Percentiles rank a stretch among this genome's conserved stretches.
These are phyloP conservation scores for Agrochola circellaris DNA, from an alignment of 2,888 invertebrate genomes.

Conservation along the genomic window DNA sequence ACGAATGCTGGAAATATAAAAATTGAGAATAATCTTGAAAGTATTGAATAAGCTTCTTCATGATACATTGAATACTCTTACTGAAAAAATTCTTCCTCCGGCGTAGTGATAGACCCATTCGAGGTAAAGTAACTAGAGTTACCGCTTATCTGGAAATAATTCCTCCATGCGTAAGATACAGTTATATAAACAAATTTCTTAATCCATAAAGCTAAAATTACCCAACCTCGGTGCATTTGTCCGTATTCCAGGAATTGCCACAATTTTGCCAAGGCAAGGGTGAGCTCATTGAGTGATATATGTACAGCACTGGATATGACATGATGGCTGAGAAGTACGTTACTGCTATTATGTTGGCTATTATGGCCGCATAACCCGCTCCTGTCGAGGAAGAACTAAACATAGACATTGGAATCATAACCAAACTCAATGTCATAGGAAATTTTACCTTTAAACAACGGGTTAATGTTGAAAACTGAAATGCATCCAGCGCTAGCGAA, in stretches of 20 bases:
- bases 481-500: conserved; percentile 96
- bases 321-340: conserved; percentile 96
- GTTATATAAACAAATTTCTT: conserved; percentile 39
- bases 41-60: not conserved
- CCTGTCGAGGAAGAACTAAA: conserved; percentile 88
- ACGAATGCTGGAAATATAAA: conserved; percentile 91
- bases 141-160: conserved; percentile 82
- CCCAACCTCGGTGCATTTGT: conserved; percentile 92
- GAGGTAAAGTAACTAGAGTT: conserved; percentile 78
- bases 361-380: conserved; percentile 95
- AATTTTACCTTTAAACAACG: conserved; percentile 95
- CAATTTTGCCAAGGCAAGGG: conserved; percentile 95
- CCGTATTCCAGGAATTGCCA: conserved; percentile 95
- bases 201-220: conserved; percentile 61
- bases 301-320: conserved; percentile 95
- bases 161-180: conserved; percentile 23
- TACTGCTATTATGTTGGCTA: conserved; percentile 95
- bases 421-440: conserved; percentile 33
- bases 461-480: conserved; percentile 94
- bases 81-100: conserved; percentile 96
- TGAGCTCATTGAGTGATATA: conserved; percentile 92
- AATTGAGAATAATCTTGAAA: not conserved
- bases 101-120: conserved; percentile 90
- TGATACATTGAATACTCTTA: conserved; percentile 82
- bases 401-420: conserved; percentile 45